Conservation (phyloP, 2,888 invertebrate species). For the Aethes cnicana region DNA sequence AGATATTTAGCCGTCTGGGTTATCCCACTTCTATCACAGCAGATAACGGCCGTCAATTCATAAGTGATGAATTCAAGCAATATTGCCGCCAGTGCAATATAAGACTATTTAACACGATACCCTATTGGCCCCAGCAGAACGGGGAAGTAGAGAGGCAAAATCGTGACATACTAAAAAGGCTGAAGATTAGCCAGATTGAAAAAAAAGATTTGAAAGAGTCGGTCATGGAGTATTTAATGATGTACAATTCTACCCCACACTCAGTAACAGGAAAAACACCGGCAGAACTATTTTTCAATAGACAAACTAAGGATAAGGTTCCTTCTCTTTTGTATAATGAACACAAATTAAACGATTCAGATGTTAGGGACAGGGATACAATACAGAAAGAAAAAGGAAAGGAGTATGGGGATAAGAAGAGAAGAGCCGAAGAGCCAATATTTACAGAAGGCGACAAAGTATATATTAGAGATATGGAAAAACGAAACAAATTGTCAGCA, state of each 20-base stretch:
- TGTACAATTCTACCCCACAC: constrained; percentile 17
- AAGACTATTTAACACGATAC: constrained; percentile 15
- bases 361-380: neutral
- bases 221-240: constrained; percentile 9
- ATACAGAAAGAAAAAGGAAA: neutral
- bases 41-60: constrained; percentile 6
- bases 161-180: constrained; percentile 12
- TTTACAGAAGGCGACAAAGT: too few species aligned
- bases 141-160: constrained; percentile 32
- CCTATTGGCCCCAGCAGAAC: constrained; percentile 30
- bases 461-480: neutral
- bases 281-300: constrained; percentile 9
- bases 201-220: constrained; percentile 13
- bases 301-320: constrained; percentile 4
- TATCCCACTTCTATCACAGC: constrained; percentile 9
- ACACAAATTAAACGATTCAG: neutral
- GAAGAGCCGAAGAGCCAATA: too few species aligned
- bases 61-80: constrained; percentile 8
- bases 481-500: neutral
- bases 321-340: neutral
- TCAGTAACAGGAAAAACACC: constrained; percentile 11
- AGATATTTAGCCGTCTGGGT: neutral
- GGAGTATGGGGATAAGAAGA: too few species aligned
- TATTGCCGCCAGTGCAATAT: constrained; percentile 4
- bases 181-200: constrained; percentile 15